These are phyloP conservation scores for Alouatta palliata DNA, from an alignment of 2,113 vertebrate genomes.

Conservation along the genomic window DNA sequence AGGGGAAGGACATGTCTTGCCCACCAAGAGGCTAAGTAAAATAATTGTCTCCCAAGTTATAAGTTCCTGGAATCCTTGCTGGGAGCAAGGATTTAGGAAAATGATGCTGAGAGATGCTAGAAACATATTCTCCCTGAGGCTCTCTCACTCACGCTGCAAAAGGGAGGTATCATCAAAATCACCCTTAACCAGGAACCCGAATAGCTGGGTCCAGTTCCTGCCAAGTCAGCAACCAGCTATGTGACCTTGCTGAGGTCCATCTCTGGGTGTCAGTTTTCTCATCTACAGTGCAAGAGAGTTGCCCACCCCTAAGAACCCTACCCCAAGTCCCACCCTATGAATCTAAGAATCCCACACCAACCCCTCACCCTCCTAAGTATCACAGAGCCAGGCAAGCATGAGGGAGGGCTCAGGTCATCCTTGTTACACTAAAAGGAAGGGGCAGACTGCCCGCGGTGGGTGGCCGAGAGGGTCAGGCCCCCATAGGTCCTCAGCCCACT, in stretches of 20 bases:
- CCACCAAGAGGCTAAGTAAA: neutral
- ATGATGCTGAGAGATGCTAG: neutral
- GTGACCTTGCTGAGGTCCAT: neutral
- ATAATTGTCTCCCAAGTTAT: neutral
- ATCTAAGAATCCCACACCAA: neutral
- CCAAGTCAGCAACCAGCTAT: neutral
- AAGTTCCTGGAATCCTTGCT: neutral
- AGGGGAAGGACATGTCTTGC: neutral
- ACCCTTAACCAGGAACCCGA: neutral
- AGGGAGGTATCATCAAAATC: neutral
- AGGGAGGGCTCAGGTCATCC: neutral
- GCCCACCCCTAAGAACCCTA: too few species aligned
- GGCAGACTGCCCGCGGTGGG: neutral
- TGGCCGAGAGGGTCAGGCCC: rapidly evolving
- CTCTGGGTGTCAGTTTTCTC: neutral
- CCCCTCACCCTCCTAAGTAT: neutral
- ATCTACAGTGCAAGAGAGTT: neutral
- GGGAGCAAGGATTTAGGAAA: neutral
- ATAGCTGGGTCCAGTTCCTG: neutral
- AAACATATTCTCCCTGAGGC: neutral
- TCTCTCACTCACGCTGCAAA: neutral
- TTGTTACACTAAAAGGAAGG: neutral
- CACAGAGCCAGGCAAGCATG: neutral
- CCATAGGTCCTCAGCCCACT: neutral
- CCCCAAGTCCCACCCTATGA: rapidly evolving